Base-by-base conservation (phyloP, 2,888 invertebrate species). In the Coleophora flavipennella region DNA sequence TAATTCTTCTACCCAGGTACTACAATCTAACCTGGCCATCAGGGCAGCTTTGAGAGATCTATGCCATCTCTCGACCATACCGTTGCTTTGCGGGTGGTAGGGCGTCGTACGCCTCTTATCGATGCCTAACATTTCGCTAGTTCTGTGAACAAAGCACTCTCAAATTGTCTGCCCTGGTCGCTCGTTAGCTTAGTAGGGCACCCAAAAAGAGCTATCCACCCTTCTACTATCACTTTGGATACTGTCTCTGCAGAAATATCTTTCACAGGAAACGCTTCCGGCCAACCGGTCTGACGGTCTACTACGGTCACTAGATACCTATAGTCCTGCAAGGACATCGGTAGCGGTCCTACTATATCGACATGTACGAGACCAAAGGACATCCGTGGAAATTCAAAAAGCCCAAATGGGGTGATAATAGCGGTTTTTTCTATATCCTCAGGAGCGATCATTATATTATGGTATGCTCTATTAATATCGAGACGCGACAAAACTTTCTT, bases 311-410 rank as follows among this genome's bases (percentile, higher is more conserved):
- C 13, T 4, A 39, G 44, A 25, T 54, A 58, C 8, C 48, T 41
- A 13, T 38, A 47, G 1, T 50, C 51, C 10, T 47, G 20, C n/a
- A n/a, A n/a, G 10, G 45, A 38, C 8, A 32, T 31, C 7, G 36
- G 36, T 13, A 47, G 26, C 8, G 47, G 43, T 10, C 48, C 48
- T 1, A 48, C 27, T 1, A 48, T 43, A 11, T 48, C 43, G 1
- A 45, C 28, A 14, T 45, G 41, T 6, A 45, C 13, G 27, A 68
- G 40, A 1, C 62, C 66, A 31, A 58, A 64, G 1, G 57, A 42
- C 65, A 67, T 63, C 8, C 36, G 2, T 0, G 41, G 13, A 33
- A 49, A 63, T 42, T 68, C 65, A 35, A 51, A 64, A 0, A 60
- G 41, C 0, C 65, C 61, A 39, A 61, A 59, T 0, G 62, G 60